Base-by-base conservation (phyloP, 2,113 vertebrate genomes). In the Varanus komodoensis region DNA sequence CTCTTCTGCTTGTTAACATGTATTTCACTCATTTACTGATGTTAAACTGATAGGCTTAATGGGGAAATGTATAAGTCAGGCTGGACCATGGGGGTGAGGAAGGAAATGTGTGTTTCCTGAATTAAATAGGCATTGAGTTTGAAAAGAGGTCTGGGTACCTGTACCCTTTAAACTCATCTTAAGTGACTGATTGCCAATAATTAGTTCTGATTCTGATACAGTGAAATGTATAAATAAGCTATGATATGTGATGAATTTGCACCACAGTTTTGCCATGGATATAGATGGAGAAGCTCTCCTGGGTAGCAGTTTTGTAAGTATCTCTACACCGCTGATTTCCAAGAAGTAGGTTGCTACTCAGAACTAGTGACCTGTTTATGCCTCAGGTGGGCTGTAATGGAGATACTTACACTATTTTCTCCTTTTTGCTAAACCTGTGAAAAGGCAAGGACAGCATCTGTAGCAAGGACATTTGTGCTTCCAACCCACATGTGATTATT, bases 1-100 rank as follows among this genome's bases (percentile, higher is more conserved):
- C 38, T 34, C 52, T 89, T 48, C 34, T 90, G 57, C 54, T 89
- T 89, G 73, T 84, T 87, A 87, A 77, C 50, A 85, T 79, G 69
- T 34, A 79, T 67, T 25, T 87, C 71, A 27, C 71, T 87, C 54
- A 69, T 78, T 77, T 78, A 67, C 61, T 83, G 48, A 78, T 83
- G 61, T 29, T 78, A 78, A 32, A 68, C 23, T 68, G 54, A 77
- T 77, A 79, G 78, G 12, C 67, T 52, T 68, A 77, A 38, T 29
- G 74, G 48, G 25, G 23, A 68, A 87, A 89, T 34, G n/a, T 61
- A 64, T 25, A 83, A 64, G 82, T 73, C 29, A 61, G 67, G 44
- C 29, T 25, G 29, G 57, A 52, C 68, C 48, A 68, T 38, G 29
- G 38, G 61, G 29, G 67, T 52, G 38, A 38, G 8, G 3, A 48